phyloP scores from a whole-genome alignment of 1,140 invertebrate genomes.

The Eumeta japonica region DNA sequence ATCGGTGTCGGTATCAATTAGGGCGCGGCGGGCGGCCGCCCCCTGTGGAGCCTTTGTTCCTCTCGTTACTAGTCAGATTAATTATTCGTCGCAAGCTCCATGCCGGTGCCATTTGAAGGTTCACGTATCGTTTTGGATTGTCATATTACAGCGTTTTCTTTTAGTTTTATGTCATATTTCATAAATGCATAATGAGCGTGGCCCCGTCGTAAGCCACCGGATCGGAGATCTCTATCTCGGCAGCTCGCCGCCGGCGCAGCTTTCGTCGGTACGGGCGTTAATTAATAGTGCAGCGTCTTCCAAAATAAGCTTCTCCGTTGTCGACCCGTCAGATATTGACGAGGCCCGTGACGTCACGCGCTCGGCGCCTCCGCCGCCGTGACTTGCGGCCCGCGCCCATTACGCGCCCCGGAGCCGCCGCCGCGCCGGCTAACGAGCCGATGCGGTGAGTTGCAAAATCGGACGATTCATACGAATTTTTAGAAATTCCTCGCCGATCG shows the following conservation, averaged over 20 bases:
- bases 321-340: conserved; percentile 43
- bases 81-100: conserved; percentile 24
- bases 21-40: conserved; percentile 15
- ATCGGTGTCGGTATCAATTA: conserved; percentile 17
- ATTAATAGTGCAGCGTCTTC: conserved; percentile 47
- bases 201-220: too few species aligned
- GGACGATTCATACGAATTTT: too few species aligned
- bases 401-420: conserved; percentile 24
- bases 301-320: conserved; percentile 46
- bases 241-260: too few species aligned
- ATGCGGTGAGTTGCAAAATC: conserved; percentile 54
- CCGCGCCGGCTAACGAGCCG: conserved; percentile 44
- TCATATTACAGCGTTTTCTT: too few species aligned
- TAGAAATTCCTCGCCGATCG: conserved; percentile 15
- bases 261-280: too few species aligned
- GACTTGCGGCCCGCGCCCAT: conserved; percentile 48
- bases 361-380: conserved; percentile 40
- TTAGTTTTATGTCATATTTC: too few species aligned
- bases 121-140: neutral
- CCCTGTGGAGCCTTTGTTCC: conserved; percentile 12
- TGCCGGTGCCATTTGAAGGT: conserved; percentile 4
- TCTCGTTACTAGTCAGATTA: conserved; percentile 37
- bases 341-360: conserved; percentile 20
- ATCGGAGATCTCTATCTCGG: too few species aligned
- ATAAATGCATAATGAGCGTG: too few species aligned